Conservation (phyloP, 2,888 invertebrate genomes). For the Agrotis puta region DNA sequence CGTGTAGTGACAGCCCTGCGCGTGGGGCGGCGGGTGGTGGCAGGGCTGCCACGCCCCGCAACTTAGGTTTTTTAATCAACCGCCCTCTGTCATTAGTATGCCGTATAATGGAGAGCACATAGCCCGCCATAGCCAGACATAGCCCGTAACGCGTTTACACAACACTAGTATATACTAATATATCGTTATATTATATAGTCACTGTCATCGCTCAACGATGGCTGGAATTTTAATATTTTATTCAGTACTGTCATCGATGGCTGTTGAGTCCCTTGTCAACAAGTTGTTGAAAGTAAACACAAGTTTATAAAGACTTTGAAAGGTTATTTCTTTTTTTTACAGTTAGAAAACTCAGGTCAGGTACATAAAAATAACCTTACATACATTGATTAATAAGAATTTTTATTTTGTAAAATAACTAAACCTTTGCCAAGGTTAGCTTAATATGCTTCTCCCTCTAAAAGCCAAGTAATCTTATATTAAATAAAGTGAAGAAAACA, state of each 20-base stretch:
- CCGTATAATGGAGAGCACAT: slow-evolving; percentile 83
- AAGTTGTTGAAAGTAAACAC: slow-evolving; percentile 10
- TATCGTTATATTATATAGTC: slow-evolving; percentile 17
- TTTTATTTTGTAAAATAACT: not conserved
- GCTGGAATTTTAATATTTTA: slow-evolving; percentile 10
- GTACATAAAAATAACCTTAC: no score
- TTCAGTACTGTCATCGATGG: not conserved
- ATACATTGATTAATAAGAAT: not conserved
- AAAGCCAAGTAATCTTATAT: not conserved
- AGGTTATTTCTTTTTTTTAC: no score
- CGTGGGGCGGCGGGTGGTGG: slow-evolving; percentile 63
- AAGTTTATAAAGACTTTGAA: not conserved
- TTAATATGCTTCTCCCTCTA: not conserved
- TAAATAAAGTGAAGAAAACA: not conserved
- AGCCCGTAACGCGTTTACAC: slow-evolving; percentile 60
- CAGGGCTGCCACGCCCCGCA: slow-evolving; percentile 79
- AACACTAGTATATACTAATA: slow-evolving; percentile 42
- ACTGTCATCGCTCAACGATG: slow-evolving; percentile 33
- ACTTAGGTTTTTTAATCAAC: slow-evolving; percentile 89
- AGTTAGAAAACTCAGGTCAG: no score
- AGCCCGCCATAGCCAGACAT: slow-evolving; percentile 31
- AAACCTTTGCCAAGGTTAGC: not conserved
- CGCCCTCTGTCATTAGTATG: slow-evolving; percentile 89
- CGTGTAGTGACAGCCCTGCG: slow-evolving; percentile 63
- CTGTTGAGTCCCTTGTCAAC: not conserved